Evolutionary conservation across 2,888 invertebrate genomes (phyloP).

Genomic region (Drosophila suboccidentalis): DNA sequence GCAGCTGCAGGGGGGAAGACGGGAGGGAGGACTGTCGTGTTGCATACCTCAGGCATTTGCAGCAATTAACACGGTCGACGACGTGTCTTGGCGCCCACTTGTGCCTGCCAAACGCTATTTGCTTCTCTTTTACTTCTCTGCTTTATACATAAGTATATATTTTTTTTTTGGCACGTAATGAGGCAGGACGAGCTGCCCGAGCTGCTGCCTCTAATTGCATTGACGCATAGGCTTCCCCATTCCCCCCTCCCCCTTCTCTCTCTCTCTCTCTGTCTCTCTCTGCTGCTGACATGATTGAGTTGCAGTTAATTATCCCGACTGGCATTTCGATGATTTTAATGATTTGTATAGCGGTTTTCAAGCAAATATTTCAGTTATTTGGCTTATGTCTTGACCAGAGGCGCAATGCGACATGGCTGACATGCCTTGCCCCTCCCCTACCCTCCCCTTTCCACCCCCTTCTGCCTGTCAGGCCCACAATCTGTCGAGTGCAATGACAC

Average conservation of each 20-base stretch:
- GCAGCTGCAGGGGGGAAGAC: not conserved
- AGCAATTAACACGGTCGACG: slow-evolving; percentile 78
- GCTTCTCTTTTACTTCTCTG: slow-evolving; percentile 1
- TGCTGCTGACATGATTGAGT: slow-evolving; percentile 58
- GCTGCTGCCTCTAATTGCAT: slow-evolving; percentile 72
- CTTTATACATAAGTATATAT: not conserved
- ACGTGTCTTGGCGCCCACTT: slow-evolving; percentile 81
- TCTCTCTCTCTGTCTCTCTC: not conserved
- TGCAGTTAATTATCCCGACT: slow-evolving; percentile 75
- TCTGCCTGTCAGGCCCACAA: not conserved
- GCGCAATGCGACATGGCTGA: slow-evolving; percentile 13
- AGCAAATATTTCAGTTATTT: slow-evolving; percentile 58
- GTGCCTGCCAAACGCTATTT: slow-evolving; percentile 50
- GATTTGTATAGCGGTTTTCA: slow-evolving; percentile 71
- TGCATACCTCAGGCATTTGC: slow-evolving; percentile 79
- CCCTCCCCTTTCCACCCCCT: not conserved
- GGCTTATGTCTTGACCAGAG: slow-evolving; percentile 52
- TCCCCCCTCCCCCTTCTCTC: not conserved
- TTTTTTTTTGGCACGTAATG: slow-evolving; percentile 68
- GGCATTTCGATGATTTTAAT: slow-evolving; percentile 77
- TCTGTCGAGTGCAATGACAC: slow-evolving; percentile 77
- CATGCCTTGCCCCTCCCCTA: slow-evolving; percentile 1
- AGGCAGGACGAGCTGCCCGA: slow-evolving; percentile 64
- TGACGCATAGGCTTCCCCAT: slow-evolving; percentile 60
- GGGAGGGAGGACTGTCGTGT: slow-evolving; percentile 26